Conservation (phyloP, 1,140 invertebrate species). For the Leptopilina clavipes region DNA sequence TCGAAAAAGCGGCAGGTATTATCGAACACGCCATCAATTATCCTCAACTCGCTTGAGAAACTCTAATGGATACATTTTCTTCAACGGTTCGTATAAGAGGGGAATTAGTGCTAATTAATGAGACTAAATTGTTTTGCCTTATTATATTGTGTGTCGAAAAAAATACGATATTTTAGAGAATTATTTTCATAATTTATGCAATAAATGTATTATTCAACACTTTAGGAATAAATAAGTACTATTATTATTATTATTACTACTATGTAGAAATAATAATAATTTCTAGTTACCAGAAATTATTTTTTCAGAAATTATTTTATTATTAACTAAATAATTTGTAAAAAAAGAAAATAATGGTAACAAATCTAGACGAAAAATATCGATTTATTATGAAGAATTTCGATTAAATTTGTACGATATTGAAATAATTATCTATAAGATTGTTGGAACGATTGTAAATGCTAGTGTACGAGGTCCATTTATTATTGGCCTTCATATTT, state of each 20-base stretch:
- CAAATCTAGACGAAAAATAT: background rate
- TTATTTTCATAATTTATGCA: background rate
- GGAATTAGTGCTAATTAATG: constrained; percentile 16
- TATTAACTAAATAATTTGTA: too few species aligned
- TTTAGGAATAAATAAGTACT: too few species aligned
- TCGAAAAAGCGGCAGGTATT: constrained; percentile 7
- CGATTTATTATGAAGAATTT: background rate
- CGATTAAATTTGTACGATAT: background rate
- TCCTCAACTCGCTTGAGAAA: constrained; percentile 15
- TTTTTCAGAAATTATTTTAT: too few species aligned
- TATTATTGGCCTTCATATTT: constrained; percentile 25
- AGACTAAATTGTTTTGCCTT: background rate
- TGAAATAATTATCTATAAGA: background rate
- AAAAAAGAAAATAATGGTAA: background rate
- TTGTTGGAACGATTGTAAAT: background rate
- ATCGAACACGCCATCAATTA: constrained; percentile 19
- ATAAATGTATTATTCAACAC: too few species aligned
- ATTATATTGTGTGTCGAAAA: background rate
- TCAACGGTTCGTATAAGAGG: constrained; percentile 8
- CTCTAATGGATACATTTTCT: constrained; percentile 16
- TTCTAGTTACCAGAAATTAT: too few species aligned
- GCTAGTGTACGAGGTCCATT: background rate
- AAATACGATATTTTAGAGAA: background rate
- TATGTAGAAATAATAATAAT: too few species aligned
- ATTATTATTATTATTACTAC: too few species aligned